A percentile compares a stretch with the other conserved stretches of the same genome.
These are phyloP conservation scores for Micoletzkya japonica DNA, from an alignment of 2,888 invertebrate genomes.

Conservation along the genomic window DNA sequence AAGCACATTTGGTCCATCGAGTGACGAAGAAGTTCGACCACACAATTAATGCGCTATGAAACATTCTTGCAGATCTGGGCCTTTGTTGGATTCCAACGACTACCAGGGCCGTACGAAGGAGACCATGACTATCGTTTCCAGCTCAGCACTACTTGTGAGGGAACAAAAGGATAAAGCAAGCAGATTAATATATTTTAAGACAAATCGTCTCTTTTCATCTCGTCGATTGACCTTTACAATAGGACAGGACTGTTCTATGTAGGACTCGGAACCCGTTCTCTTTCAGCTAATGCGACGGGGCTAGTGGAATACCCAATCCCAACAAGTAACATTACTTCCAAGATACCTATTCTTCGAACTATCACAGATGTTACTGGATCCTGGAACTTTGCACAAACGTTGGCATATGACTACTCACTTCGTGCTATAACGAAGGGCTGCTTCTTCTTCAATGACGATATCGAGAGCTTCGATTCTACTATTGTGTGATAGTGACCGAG, in stretches of 20 bases:
- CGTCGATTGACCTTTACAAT: conserved; percentile 36
- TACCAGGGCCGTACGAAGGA: conserved; percentile 40
- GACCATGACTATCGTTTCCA: conserved; percentile 38
- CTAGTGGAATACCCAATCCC: conserved; percentile 13
- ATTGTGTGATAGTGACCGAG: background rate
- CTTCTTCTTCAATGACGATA: conserved; percentile 36
- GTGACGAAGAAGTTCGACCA: too few species aligned
- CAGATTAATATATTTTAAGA: conserved; percentile 15
- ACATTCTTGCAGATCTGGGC: conserved; percentile 29
- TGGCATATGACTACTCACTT: conserved; percentile 38
- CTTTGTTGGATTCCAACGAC: conserved; percentile 43
- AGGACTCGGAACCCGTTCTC: conserved; percentile 39
- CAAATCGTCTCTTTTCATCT: conserved; percentile 37
- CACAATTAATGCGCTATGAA: too few species aligned
- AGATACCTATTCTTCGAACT: too few species aligned
- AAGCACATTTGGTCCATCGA: too few species aligned
- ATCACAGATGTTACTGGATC: conserved; percentile 16
- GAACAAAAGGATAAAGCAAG: background rate
- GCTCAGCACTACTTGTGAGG: background rate
- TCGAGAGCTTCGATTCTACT: conserved; percentile 38
- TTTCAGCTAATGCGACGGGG: background rate
- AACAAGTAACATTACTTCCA: background rate
- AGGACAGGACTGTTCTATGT: conserved; percentile 46
- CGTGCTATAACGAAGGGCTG: conserved; percentile 47
- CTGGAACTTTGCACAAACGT: conserved; percentile 24